Evolutionary conservation across 2,797 vertebrate genomes (phyloP), one percentile per base, ranked within the genome.

Genomic region (Molossus alvarezi): DNA sequence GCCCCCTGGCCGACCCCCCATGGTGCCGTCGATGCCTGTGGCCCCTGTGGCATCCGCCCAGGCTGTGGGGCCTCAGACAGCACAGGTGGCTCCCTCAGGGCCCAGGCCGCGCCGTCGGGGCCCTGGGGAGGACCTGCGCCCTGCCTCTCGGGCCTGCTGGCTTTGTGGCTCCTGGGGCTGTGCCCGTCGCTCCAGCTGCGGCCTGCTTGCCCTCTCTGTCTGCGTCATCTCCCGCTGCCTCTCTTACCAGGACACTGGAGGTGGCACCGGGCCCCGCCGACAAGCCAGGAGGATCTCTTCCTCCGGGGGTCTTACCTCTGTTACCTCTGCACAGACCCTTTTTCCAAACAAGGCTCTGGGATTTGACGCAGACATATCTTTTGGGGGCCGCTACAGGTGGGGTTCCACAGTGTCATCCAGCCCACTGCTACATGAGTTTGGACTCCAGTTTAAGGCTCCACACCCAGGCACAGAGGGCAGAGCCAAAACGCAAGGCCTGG

Each of bases 101-200:
- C 53, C 18, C 17, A 76, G 51, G 12, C 51, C 1, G 10, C 7
- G 5, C 18, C 60, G 9, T 5, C 53, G 21, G 4, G 13, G 27
- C 13, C 0, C 9, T 18, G 20, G 53, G 13, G 25, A 85, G n/a
- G 45, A 27, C 9, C 4, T 0, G 2, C 12, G 45, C 37, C 25
- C n/a, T 58, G 27, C 18, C 37, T 75, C 73, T 89, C 25, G 25
- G 27, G 58, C 45, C 48, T 27, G 33, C 48, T 33, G 25, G 20
- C 23, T 1, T 48, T 48, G 27, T 15, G 12, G 27, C 15, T 27
- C 53, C 58, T 13, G 14, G 67, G 51, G 29, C 69, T 72, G 58
- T 15, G 45, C n/a, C 5, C 25, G 5, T 37, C 48, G 17, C 2
- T 29, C 5, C 2, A 1, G 0, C 25, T 17, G 57, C 58, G 62